These are phyloP conservation scores for Pyrgus malvae DNA, from an alignment of 2,888 invertebrate genomes.

Conservation along the genomic window DNA sequence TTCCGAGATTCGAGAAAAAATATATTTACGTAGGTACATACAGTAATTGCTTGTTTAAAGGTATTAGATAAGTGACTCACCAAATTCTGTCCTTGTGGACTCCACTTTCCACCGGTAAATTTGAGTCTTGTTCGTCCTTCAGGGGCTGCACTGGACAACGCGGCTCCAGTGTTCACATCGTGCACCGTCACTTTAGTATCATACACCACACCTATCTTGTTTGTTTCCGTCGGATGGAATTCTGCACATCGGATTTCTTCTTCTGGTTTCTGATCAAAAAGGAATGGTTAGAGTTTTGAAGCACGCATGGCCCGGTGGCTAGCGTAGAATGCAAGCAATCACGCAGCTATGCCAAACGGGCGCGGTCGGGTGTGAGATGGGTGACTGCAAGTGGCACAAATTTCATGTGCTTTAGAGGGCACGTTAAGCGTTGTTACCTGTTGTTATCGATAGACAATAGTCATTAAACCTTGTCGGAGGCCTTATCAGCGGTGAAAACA, in stretches of 20 bases:
- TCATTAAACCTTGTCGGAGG: too few relatives aligned
- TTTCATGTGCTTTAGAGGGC: too few relatives aligned
- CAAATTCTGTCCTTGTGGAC: conserved; percentile 93
- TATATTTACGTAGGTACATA: background rate
- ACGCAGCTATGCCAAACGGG: too few relatives aligned
- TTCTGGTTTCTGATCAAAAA: conserved; percentile 72
- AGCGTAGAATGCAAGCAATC: too few relatives aligned
- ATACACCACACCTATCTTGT: conserved; percentile 87
- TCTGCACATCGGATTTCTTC: conserved; percentile 90
- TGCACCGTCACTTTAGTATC: conserved; percentile 90
- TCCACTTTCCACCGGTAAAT: conserved; percentile 95
- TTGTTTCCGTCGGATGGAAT: conserved; percentile 92
- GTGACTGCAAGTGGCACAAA: too few relatives aligned
- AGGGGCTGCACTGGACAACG: conserved; percentile 66
- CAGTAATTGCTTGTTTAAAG: background rate
- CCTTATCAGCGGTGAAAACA: too few relatives aligned
- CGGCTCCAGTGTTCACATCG: conserved; percentile 84
- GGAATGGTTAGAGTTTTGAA: background rate
- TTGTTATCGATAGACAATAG: too few relatives aligned
- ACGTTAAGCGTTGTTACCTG: too few relatives aligned
- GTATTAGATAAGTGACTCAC: conserved; percentile 45
- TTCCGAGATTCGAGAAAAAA: too few relatives aligned
- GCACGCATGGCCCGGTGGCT: too few relatives aligned
- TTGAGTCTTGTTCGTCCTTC: conserved; percentile 88
- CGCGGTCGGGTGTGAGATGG: too few relatives aligned